Evolutionary conservation across 2,797 vertebrate species (phyloP).

Genomic region (Anas capensis): DNA sequence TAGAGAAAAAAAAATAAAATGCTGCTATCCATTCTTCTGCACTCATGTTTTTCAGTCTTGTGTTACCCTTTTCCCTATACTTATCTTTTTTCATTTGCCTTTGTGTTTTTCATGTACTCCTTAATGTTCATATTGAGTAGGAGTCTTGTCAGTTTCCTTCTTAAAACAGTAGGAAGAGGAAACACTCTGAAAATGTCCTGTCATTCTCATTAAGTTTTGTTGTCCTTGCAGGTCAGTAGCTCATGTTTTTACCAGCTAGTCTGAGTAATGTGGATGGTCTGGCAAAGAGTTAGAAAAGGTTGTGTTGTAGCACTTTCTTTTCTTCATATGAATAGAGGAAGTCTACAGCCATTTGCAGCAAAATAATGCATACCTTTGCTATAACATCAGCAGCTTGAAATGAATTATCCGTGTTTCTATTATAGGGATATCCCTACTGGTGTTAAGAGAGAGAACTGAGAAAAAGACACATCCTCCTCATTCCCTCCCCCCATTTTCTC

Average conservation of each 20-base stretch:
- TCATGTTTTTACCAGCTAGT: background rate
- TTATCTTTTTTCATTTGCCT: background rate
- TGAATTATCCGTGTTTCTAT: background rate
- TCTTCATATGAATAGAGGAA: background rate
- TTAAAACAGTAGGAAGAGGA: background rate
- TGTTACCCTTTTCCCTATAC: background rate
- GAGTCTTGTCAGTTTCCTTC: background rate
- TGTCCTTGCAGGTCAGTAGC: background rate
- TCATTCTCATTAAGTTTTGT: background rate
- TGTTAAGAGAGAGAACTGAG: background rate
- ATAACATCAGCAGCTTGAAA: background rate
- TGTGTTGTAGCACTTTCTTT: background rate
- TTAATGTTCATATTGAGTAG: background rate
- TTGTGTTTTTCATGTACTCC: background rate
- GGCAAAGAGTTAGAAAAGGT: background rate
- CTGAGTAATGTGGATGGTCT: background rate
- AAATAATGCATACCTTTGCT: background rate
- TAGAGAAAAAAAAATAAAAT: background rate
- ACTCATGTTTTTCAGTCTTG: background rate
- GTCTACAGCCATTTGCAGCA: background rate
- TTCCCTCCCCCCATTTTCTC: fast-evolving
- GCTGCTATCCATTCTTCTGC: background rate
- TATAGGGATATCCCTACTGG: background rate
- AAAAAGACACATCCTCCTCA: background rate
- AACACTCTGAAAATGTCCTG: background rate